A percentile compares a stretch with the other conserved stretches of the same genome.
phyloP scores from a whole-genome alignment of 2,797 vertebrate genomes.

The Chaunax sp. region DNA sequence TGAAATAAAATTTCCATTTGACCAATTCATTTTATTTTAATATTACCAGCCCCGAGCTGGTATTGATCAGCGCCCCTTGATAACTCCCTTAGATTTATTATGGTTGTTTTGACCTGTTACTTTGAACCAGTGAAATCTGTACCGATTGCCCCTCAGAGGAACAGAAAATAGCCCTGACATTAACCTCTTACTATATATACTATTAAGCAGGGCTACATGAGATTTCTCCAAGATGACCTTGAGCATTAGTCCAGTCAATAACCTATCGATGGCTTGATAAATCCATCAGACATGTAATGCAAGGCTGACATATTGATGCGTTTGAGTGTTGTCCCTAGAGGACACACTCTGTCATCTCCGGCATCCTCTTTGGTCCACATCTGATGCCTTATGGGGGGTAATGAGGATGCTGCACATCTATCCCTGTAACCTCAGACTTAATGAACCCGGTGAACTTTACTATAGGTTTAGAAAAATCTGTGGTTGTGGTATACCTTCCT shows the following conservation, averaged over 20 bases:
- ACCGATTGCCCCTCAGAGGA: conserved; percentile 7
- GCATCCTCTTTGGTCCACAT: conserved; percentile 24
- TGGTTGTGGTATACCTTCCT: conserved; percentile 10
- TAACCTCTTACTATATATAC: background rate
- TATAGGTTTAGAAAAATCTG: background rate
- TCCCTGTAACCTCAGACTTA: background rate
- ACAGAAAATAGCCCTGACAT: conserved; percentile 1
- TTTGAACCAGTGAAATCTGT: conserved; percentile 8
- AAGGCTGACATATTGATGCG: conserved; percentile 45
- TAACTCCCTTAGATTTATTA: conserved; percentile 11
- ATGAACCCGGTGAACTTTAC: conserved; percentile 12
- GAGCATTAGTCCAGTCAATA: conserved; percentile 42
- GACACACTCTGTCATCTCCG: conserved; percentile 28
- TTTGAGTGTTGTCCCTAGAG: conserved; percentile 20
- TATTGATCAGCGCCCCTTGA: conserved; percentile 26
- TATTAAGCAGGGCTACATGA: conserved; percentile 9
- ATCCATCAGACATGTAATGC: conserved; percentile 51
- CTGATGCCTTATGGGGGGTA: conserved; percentile 13
- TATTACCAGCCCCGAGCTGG: background rate
- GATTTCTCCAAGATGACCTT: conserved; percentile 36
- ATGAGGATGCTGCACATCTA: conserved; percentile 12
- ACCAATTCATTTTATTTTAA: conserved; percentile 3
- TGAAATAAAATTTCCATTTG: background rate
- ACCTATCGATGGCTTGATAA: conserved; percentile 52
- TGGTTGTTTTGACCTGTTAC: conserved; percentile 5